Evolutionary conservation across 2,888 invertebrate genomes (phyloP).

Genomic region (Diaphora mendica): DNA sequence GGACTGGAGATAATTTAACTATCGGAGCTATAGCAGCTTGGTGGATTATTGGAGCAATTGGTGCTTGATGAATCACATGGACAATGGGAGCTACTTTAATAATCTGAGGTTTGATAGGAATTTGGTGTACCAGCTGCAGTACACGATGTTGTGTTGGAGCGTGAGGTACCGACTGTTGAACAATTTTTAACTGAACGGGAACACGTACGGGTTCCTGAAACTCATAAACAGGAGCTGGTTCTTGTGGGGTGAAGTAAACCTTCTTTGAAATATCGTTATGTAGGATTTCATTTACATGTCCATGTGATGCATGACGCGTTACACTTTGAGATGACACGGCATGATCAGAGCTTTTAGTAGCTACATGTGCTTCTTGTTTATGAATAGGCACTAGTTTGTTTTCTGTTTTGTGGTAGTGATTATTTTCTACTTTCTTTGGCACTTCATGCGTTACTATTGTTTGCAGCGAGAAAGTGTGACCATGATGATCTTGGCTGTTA

Average conservation of each 20-base stretch:
- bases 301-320: constrained; percentile 47
- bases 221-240: constrained; percentile 55
- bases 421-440: constrained; percentile 55
- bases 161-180: constrained; percentile 29
- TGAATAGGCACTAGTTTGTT: constrained; percentile 18
- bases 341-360: constrained; percentile 52
- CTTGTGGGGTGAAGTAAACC: constrained; percentile 28
- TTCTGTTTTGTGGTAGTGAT: constrained; percentile 18
- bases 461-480: constrained; percentile 50
- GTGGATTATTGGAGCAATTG: constrained; percentile 11
- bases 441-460: constrained; percentile 63
- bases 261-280: constrained; percentile 6
- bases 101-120: constrained; percentile 18
- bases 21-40: constrained; percentile 1
- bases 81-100: constrained; percentile 3
- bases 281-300: constrained; percentile 14
- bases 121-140: constrained; percentile 28
- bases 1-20: neutral
- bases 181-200: constrained; percentile 49
- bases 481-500: constrained; percentile 61
- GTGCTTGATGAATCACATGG: constrained; percentile 10
- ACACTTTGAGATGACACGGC: constrained; percentile 64
- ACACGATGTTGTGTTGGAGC: constrained; percentile 28
- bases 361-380: constrained; percentile 16
- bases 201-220: constrained; percentile 47